Conservation (phyloP, 2,113 vertebrate genomes). For the Rhodinocichla rosea region DNA sequence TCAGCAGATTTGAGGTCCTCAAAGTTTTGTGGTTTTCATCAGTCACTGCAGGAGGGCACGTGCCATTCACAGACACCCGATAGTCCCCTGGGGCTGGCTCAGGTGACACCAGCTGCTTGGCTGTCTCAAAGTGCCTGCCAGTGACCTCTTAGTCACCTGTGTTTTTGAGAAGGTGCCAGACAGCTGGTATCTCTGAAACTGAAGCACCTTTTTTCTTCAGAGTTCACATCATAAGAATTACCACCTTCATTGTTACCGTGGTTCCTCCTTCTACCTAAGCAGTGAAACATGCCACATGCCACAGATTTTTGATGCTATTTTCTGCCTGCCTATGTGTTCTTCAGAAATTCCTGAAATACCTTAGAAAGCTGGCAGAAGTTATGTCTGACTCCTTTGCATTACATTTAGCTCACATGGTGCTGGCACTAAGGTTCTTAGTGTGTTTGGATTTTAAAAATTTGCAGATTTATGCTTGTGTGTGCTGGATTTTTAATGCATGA, state of each 20-base stretch:
- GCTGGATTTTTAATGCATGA: neutral
- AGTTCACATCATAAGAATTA: neutral
- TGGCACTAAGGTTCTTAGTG: neutral
- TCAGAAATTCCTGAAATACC: neutral
- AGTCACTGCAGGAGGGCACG: neutral
- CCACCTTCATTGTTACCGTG: neutral
- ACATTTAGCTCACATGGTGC: neutral
- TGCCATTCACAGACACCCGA: neutral
- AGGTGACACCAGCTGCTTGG: neutral
- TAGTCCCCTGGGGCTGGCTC: neutral
- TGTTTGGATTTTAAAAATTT: neutral
- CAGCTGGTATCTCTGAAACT: neutral
- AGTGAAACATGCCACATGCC: neutral
- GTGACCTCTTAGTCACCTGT: neutral
- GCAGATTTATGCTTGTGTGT: neutral
- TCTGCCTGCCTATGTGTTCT: neutral
- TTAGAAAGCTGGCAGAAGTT: neutral
- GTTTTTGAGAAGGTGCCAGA: neutral
- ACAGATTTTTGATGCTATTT: neutral
- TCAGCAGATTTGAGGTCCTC: neutral
- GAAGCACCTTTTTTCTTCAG: neutral
- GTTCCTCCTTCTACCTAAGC: neutral
- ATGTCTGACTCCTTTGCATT: neutral
- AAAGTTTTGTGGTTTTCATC: neutral
- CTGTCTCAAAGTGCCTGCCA: neutral